Conservation (phyloP, 2,797 vertebrate species). For the Cephalopachus bancanus region DNA sequence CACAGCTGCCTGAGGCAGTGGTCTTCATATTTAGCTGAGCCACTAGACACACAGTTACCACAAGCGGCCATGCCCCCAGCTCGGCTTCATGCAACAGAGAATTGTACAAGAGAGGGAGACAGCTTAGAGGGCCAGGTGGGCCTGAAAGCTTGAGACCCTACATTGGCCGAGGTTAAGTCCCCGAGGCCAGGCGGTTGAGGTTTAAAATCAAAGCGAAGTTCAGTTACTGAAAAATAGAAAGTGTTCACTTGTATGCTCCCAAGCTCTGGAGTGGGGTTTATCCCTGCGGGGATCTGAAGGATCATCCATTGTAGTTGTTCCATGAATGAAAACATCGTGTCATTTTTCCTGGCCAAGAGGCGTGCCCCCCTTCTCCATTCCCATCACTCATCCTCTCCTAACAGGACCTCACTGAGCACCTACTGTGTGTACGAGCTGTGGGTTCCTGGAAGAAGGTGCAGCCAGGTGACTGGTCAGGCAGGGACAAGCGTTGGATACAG, state of each 20-base stretch:
- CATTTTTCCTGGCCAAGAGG: neutral
- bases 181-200: neutral
- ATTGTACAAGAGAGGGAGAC: neutral
- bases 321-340: neutral
- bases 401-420: neutral
- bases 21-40: neutral
- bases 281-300: too few species aligned
- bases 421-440: neutral
- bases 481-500: rapidly evolving
- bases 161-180: neutral
- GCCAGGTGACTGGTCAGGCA: neutral
- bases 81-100: rapidly evolving
- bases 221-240: neutral
- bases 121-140: too few species aligned
- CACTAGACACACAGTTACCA: neutral
- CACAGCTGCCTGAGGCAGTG: neutral
- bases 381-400: neutral
- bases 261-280: neutral
- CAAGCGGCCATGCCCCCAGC: rapidly evolving
- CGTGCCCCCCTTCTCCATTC: rapidly evolving
- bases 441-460: too few species aligned
- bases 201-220: neutral
- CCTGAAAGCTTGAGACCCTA: neutral
- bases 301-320: too few species aligned
- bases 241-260: too few species aligned